Percentiles rank a stretch among this genome's conserved stretches.
These are phyloP conservation scores for Leptarthrus brevirostris DNA, from an alignment of 2,888 invertebrate genomes.

Conservation along the genomic window DNA sequence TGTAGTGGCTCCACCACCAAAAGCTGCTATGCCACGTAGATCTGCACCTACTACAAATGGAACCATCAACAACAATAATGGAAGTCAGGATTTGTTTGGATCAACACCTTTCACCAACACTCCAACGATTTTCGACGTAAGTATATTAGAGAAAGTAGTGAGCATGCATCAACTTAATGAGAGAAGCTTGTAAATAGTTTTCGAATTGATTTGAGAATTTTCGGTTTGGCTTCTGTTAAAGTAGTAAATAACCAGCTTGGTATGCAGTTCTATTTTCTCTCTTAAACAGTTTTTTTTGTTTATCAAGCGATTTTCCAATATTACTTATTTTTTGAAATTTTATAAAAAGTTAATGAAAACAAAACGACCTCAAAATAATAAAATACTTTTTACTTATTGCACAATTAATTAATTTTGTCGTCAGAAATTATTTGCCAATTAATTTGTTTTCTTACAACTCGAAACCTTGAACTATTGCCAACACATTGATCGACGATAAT, in stretches of 20 bases:
- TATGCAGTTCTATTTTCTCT: constrained; percentile 31
- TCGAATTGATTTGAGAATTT: constrained; percentile 4
- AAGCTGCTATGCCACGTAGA: constrained; percentile 74
- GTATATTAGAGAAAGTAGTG: constrained; percentile 38
- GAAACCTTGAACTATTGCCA: too few relatives aligned
- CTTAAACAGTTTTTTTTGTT: constrained; percentile 5
- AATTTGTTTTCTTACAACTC: too few relatives aligned
- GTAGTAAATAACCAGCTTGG: constrained; percentile 37
- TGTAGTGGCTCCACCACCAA: constrained; percentile 91
- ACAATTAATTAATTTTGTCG: too few relatives aligned
- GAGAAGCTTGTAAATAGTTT: constrained; percentile 37
- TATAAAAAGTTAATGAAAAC: too few relatives aligned
- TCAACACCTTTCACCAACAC: constrained; percentile 76
- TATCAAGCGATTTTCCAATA: not conserved
- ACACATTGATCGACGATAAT: too few relatives aligned
- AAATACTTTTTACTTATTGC: not conserved
- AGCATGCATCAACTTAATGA: not conserved
- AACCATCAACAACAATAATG: constrained; percentile 63
- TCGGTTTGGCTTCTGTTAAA: constrained; percentile 22
- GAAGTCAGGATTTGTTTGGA: constrained; percentile 82
- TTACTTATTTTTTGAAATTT: not conserved
- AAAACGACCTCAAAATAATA: too few relatives aligned
- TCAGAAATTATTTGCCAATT: too few relatives aligned
- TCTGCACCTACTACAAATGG: constrained; percentile 61
- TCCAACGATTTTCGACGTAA: constrained; percentile 64